phyloP scores from a whole-genome alignment of 2,797 vertebrate species.

The Meda fulgida region DNA sequence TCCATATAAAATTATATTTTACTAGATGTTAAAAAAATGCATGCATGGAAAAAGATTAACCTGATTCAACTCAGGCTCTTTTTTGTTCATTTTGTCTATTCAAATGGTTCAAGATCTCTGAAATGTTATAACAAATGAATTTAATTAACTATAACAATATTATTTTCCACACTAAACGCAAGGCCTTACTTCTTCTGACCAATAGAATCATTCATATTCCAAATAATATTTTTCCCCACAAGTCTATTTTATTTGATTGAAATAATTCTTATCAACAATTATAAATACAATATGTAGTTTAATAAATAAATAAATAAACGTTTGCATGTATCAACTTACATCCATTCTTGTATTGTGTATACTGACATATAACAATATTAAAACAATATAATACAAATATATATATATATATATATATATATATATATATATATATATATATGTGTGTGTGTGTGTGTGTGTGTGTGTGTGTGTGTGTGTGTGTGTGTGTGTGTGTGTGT shows the following conservation, averaged over 20 bases:
- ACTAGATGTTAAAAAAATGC: neutral
- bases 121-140: neutral
- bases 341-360: neutral
- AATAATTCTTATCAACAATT: neutral
- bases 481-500: no score
- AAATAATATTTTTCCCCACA: neutral
- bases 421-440: neutral
- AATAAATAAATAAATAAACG: neutral
- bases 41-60: neutral
- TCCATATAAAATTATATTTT: neutral
- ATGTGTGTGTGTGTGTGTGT: no score
- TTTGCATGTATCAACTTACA: neutral
- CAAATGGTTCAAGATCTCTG: neutral
- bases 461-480: no score
- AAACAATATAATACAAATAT: no score
- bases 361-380: neutral
- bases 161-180: neutral
- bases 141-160: neutral
- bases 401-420: no score
- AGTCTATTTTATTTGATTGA: neutral
- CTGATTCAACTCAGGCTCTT: no score
- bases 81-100: neutral
- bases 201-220: neutral
- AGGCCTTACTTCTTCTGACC: neutral
- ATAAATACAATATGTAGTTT: no score